Base-by-base conservation (phyloP, 2,113 vertebrate genomes). In the Romanogobio albipinnatus region DNA sequence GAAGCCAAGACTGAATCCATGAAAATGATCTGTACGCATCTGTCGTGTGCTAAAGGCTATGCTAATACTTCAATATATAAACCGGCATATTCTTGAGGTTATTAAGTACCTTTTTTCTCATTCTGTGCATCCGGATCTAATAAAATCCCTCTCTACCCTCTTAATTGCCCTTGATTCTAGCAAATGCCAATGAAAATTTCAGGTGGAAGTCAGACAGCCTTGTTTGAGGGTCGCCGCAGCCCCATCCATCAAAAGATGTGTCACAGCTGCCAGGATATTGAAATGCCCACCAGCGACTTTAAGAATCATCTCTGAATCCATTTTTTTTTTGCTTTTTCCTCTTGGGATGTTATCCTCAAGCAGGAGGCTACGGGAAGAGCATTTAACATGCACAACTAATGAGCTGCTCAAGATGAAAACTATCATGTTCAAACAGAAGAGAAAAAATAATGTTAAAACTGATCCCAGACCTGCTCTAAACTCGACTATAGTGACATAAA, bases 331-430 rank as follows among this genome's bases (percentile, higher is more conserved):
- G 6, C 8, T 33, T n/a, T 59, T 64, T 49, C 22, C 22, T 26
- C n/a, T 39, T 15, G 9, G 45, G 74, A 76, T 51, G 47, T 51
- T 19, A 43, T 58, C 33, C 10, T 29, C 9, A 53, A 33, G 17
- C 43, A 68, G 5, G 3, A 22, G 26, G n/a, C n/a, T 14, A 71
- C 24, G 13, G 19, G 47, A 33, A 24, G 19, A 81, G 9, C 45
- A 82, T 82, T 82, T 82, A 53, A 51, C 45, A 70, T 82, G 80
- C 19, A 70, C 29, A n/a, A 53, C 64, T 82, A 82, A 82, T 82
- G 64, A 71, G 80, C 47, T 71, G 45, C 80, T 71, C 64, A 68
- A 82, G 62, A 81, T 80, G 59, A 80, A 47, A 66, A 49, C 15
- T 66, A 64, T 22, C 43, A 66, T 56, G 80, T 70, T 70, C 5